Evolutionary conservation across 1,140 invertebrate genomes (phyloP).

Genomic region (Lutraria rhynchaena): DNA sequence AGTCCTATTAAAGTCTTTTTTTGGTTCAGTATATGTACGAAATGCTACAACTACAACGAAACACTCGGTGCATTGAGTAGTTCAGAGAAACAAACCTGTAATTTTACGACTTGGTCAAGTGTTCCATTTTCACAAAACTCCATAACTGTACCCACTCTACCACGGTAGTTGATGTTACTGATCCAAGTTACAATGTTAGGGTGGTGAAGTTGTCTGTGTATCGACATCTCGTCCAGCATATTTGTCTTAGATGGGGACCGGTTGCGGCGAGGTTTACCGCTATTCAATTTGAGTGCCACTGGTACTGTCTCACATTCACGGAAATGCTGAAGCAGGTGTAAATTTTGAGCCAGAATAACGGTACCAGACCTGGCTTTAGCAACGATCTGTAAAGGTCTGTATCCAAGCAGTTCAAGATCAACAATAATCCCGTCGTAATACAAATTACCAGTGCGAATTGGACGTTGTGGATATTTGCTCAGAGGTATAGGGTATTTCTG

Average conservation of each 20-base stretch:
- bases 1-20: no score
- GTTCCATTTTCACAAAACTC: slow-evolving; percentile 77
- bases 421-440: slow-evolving; percentile 68
- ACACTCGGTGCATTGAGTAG: no score
- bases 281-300: slow-evolving; percentile 67
- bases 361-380: slow-evolving; percentile 63
- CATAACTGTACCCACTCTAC: slow-evolving; percentile 67
- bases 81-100: slow-evolving; percentile 30
- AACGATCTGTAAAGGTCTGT: slow-evolving; percentile 68
- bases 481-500: slow-evolving; percentile 69
- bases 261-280: slow-evolving; percentile 58
- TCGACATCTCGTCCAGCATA: slow-evolving; percentile 69
- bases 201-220: slow-evolving; percentile 70
- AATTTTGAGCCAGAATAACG: slow-evolving; percentile 66
- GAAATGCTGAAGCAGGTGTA: slow-evolving; percentile 50
- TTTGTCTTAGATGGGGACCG: slow-evolving; percentile 37
- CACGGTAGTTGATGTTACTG: slow-evolving; percentile 66
- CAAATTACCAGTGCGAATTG: slow-evolving; percentile 68
- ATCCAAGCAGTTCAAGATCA: slow-evolving; percentile 67
- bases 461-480: slow-evolving; percentile 63
- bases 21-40: no score
- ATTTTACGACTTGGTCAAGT: slow-evolving; percentile 69
- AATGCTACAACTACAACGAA: no score
- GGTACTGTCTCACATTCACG: slow-evolving; percentile 65
- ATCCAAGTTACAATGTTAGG: slow-evolving; percentile 71